phyloP scores from a whole-genome alignment of 2,113 vertebrate genomes.

The Circaetus gallicus region DNA sequence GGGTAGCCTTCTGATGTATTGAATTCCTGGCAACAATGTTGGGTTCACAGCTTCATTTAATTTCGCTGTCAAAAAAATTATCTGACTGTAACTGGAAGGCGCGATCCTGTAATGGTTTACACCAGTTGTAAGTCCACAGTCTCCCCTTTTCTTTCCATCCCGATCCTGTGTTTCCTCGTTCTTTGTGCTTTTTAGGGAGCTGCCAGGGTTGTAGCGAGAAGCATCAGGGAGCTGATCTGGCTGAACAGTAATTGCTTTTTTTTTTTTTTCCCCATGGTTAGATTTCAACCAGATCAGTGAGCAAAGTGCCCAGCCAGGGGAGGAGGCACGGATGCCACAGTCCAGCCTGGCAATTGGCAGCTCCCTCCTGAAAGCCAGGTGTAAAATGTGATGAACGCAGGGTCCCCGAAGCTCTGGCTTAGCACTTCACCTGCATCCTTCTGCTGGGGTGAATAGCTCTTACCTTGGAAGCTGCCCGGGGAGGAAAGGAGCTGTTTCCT shows the following conservation, averaged over 20 bases:
- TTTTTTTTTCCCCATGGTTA: neutral
- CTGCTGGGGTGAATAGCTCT: neutral
- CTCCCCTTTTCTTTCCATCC: neutral
- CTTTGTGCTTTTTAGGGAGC: neutral
- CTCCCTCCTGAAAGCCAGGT: neutral
- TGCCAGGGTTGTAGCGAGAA: neutral
- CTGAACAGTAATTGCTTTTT: neutral
- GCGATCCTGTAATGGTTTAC: neutral
- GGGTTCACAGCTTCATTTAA: neutral
- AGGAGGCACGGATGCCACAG: neutral
- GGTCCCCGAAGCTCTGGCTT: neutral
- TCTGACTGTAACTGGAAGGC: neutral
- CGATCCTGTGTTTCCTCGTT: neutral
- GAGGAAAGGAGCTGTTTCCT: neutral
- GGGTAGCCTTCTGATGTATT: neutral
- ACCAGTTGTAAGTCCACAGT: neutral
- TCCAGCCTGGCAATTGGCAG: neutral
- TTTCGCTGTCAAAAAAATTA: neutral
- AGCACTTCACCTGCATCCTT: neutral
- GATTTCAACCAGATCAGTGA: neutral
- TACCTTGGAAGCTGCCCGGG: rapidly evolving
- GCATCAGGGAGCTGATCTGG: neutral
- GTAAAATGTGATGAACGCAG: rapidly evolving
- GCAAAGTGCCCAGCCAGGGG: neutral
- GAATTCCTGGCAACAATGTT: neutral